A percentile compares a stretch with the other conserved stretches of the same genome.
phyloP scores from a whole-genome alignment of 2,888 invertebrate genomes.

The Cinara cedri region DNA sequence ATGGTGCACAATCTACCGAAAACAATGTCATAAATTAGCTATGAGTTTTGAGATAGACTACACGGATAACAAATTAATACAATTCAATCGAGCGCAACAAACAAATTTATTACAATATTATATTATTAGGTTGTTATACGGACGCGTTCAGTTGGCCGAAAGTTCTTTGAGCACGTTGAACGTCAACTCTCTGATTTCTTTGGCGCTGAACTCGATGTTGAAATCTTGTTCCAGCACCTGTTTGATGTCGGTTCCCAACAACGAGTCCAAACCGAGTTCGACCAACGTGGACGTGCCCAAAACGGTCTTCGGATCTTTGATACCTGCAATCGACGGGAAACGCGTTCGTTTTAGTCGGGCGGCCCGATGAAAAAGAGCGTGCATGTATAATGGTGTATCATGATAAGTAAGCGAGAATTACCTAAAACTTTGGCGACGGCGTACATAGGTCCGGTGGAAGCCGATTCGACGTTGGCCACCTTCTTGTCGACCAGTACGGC shows the following conservation, averaged over 20 bases:
- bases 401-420: constrained; percentile 58
- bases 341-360: too few species aligned
- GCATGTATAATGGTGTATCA: too few species aligned
- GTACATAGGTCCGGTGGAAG: constrained; percentile 70
- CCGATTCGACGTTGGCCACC: constrained; percentile 68
- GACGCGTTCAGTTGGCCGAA: constrained; percentile 58
- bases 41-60: too few species aligned
- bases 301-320: constrained; percentile 73
- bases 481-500: constrained; percentile 87
- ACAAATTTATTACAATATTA: not conserved
- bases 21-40: too few species aligned
- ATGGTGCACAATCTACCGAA: too few species aligned
- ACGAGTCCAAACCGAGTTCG: constrained; percentile 94
- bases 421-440: constrained; percentile 71
- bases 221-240: constrained; percentile 88
- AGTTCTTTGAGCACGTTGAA: constrained; percentile 69
- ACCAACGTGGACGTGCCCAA: constrained; percentile 77
- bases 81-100: not conserved
- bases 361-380: too few species aligned
- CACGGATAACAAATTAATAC: too few species aligned
- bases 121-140: not conserved
- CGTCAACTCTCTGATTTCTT: constrained; percentile 82
- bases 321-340: constrained; percentile 63
- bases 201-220: constrained; percentile 82
- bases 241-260: constrained; percentile 96